These are phyloP conservation scores for Abrostola tripartita DNA, from an alignment of 2,888 invertebrate genomes.

Conservation along the genomic window DNA sequence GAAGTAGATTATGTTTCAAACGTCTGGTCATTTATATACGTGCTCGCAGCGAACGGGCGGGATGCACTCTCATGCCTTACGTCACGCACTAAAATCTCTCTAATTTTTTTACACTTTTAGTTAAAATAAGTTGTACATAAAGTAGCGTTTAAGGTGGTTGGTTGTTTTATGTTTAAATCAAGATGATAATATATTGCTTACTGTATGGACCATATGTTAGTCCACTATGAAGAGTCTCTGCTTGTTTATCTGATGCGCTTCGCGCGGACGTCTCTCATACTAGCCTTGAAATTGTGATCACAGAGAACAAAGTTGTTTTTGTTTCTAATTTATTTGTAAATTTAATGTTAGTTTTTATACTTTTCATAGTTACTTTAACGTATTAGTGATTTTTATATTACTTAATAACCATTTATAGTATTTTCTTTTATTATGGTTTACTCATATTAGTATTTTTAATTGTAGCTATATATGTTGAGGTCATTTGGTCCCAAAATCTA, in stretches of 20 bases:
- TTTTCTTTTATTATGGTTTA: conserved; percentile 64
- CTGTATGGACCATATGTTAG: conserved; percentile 62
- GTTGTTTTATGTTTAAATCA: conserved; percentile 80
- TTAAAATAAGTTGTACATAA: conserved; percentile 76
- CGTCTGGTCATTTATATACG: conserved; percentile 72
- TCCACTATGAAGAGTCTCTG: conserved; percentile 64
- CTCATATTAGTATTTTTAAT: conserved; percentile 58
- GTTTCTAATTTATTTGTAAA: conserved; percentile 88
- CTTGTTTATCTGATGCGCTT: conserved; percentile 51
- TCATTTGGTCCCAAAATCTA: conserved; percentile 81
- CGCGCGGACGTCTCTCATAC: conserved; percentile 58
- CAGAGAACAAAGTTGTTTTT: conserved; percentile 87
- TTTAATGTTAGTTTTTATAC: conserved; percentile 80
- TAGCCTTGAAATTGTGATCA: conserved; percentile 79
- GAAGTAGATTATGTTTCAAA: conserved; percentile 63
- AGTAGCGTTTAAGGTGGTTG: conserved; percentile 75
- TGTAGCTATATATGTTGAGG: conserved; percentile 59
- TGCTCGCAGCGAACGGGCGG: conserved; percentile 49
- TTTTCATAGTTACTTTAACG: conserved; percentile 64
- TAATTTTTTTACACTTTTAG: conserved; percentile 70
- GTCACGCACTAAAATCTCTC: conserved; percentile 79
- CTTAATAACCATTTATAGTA: conserved; percentile 66
- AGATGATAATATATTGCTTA: conserved; percentile 80
- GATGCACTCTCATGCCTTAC: conserved; percentile 55
- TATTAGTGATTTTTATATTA: conserved; percentile 64